Base-by-base conservation (phyloP, 2,797 vertebrate species). In the Falco berigora region DNA sequence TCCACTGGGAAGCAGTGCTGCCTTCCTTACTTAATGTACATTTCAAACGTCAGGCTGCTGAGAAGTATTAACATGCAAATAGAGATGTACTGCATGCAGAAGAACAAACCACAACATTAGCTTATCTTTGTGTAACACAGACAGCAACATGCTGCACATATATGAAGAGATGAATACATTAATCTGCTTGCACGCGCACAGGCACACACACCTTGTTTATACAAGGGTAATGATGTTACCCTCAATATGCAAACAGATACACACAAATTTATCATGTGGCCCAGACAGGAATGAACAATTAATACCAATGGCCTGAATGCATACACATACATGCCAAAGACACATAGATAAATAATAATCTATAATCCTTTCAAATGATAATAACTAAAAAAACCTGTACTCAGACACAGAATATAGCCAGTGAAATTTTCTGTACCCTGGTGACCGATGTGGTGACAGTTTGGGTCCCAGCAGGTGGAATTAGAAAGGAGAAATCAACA, bases 381-480 rank as follows among this genome's bases (percentile, higher is more conserved):
- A 14, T 63, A 71, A 77, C 6, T 38, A 9, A 74, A 50, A 72
- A 67, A 42, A 17, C 1, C 4, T 34, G 10, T 88, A 16, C 19
- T 67, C 40, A 66, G 42, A 46, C 32, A 67, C 12, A 69, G 53
- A 91, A 82, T 66, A 83, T 8, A 90, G 10, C 20, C 74, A 59
- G 30, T 68, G 58, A 78, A 78, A 73, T 85, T 88, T 67, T 71
- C 53, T 53, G 20, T 73, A 34, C 49, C 64, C 71, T 5, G 0
- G 22, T 93, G 73, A 67, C 82, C 4, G 3, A 52, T 47, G 22
- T 15, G 47, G 42, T 0, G 3, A 86, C n/a, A 77, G 79, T 94
- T 88, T 95, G 24, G 47, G 40, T 71, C 86, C 30, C 79, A 91
- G 94, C 76, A 86, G 76, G 74, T 87, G 55, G 79, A 94, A 92